Conservation (phyloP, 2,888 invertebrate genomes). For the Sphecodes monilicornis region DNA sequence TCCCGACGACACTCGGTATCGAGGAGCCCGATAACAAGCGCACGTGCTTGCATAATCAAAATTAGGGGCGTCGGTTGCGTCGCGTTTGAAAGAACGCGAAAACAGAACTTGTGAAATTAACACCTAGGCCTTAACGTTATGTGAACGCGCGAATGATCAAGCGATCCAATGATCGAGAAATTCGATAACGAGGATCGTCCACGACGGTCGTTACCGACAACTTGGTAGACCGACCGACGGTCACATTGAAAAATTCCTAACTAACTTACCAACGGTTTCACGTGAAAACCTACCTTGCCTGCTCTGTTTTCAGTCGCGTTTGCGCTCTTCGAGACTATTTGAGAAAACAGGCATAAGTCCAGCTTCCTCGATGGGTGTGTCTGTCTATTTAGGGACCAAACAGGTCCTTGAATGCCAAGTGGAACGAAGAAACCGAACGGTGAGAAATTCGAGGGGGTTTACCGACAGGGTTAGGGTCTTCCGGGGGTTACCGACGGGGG, state of each 20-base stretch:
- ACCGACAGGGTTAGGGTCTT: background rate
- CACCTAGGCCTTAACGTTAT: slow-evolving; percentile 62
- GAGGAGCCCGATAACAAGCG: background rate
- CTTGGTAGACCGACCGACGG: slow-evolving; percentile 50
- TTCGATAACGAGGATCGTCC: slow-evolving; percentile 16
- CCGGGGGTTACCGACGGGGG: background rate
- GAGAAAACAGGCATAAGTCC: slow-evolving; percentile 7
- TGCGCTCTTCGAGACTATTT: background rate
- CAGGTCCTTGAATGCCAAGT: background rate
- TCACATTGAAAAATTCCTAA: slow-evolving; percentile 58
- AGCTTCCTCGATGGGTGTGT: background rate
- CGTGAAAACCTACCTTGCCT: slow-evolving; percentile 47
- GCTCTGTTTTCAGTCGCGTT: slow-evolving; percentile 15
- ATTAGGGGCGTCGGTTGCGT: background rate
- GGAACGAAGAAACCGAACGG: slow-evolving; percentile 13
- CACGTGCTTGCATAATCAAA: slow-evolving; percentile 4
- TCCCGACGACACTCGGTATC: slow-evolving; percentile 13
- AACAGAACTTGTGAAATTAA: slow-evolving; percentile 39
- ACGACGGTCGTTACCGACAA: slow-evolving; percentile 23
- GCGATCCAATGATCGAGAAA: background rate
- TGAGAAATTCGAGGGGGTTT: background rate
- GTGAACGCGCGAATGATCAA: slow-evolving; percentile 30
- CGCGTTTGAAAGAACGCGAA: background rate
- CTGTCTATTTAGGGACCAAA: background rate
- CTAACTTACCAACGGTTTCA: slow-evolving; percentile 60